A percentile compares a stretch with the other conserved stretches of the same genome.
Conservation (phyloP, 2,797 vertebrate genomes). For the Xiphophorus birchmanni region DNA sequence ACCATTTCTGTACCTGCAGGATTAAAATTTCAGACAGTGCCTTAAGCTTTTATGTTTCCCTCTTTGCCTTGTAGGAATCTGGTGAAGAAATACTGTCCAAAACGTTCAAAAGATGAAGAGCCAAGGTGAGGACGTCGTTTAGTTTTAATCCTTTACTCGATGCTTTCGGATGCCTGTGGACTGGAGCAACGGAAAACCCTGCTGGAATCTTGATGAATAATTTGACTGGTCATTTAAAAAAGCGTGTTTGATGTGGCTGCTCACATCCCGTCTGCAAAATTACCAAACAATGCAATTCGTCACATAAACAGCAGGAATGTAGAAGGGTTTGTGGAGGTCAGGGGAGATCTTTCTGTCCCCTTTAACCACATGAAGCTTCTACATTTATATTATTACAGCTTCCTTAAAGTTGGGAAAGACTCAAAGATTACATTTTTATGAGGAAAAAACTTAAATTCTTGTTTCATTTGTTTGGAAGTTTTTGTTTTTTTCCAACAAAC, state of each 20-base stretch:
- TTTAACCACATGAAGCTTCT: not conserved
- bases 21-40: constrained; percentile 31
- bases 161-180: not conserved
- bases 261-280: constrained; percentile 4
- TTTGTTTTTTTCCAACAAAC: too few relatives aligned
- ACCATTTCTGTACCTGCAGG: constrained; percentile 20
- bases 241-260: constrained; percentile 4
- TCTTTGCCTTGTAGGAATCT: constrained; percentile 83
- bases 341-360: not conserved
- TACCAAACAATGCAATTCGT: not conserved
- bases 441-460: too few relatives aligned
- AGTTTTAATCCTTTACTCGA: constrained; percentile 1
- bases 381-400: too few relatives aligned
- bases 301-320: not conserved
- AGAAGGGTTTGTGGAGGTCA: not conserved
- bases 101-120: constrained; percentile 97
- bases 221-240: constrained; percentile 6
- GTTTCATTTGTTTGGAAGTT: too few relatives aligned
- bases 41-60: constrained; percentile 27
- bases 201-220: constrained; percentile 8
- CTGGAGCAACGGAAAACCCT: not conserved
- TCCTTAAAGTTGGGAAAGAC: not conserved
- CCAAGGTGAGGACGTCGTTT: constrained; percentile 84
- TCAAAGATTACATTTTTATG: not conserved
- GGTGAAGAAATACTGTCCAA: constrained; percentile 98